These are phyloP conservation scores for Propithecus coquereli DNA, from an alignment of 2,113 vertebrate species.

Conservation along the genomic window DNA sequence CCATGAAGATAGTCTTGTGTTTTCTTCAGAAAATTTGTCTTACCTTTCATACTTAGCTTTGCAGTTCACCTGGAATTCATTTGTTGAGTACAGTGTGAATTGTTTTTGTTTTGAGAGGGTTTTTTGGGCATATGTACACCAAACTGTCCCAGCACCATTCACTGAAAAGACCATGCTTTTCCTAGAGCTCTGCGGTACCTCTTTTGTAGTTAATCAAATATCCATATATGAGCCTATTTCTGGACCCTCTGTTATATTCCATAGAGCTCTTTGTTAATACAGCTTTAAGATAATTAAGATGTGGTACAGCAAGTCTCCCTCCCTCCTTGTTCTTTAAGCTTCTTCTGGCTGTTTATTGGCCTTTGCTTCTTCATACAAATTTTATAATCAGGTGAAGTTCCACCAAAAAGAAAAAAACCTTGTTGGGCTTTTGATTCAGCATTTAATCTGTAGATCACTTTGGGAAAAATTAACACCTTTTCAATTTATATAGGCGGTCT, in stretches of 20 bases:
- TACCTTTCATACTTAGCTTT: background rate
- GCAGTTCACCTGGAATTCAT: background rate
- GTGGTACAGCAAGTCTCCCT: background rate
- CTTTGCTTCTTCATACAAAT: background rate
- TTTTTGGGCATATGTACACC: background rate
- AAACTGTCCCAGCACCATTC: background rate
- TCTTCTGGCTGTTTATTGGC: background rate
- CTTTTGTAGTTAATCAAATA: background rate
- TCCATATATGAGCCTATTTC: background rate
- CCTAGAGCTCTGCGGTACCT: background rate
- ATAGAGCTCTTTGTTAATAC: background rate
- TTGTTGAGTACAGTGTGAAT: background rate
- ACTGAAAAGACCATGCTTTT: background rate
- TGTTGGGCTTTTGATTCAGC: background rate
- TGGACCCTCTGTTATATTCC: background rate
- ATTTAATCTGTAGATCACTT: background rate
- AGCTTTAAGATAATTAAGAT: background rate
- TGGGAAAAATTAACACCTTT: background rate
- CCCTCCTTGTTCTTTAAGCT: background rate
- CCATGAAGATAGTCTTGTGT: background rate
- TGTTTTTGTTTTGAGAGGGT: background rate
- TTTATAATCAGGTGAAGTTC: background rate
- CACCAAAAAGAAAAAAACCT: background rate
- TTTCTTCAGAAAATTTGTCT: background rate
- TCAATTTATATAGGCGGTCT: background rate